phyloP scores from a whole-genome alignment of 2,888 invertebrate genomes.

The Ischnura elegans region DNA sequence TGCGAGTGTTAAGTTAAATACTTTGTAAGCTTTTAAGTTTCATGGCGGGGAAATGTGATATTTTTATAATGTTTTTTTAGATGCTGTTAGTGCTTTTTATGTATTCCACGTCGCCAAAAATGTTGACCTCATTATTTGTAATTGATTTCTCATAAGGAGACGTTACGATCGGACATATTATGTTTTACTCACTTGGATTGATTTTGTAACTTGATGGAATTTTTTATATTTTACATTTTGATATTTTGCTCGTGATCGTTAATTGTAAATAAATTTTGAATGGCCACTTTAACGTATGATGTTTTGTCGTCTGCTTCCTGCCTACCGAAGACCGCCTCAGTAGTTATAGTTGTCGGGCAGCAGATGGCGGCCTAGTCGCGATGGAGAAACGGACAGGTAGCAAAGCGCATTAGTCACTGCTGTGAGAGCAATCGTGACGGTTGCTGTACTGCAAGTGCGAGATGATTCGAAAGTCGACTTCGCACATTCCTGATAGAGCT shows the following conservation, averaged over 20 bases:
- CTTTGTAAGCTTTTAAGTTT: background rate
- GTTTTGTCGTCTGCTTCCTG: background rate
- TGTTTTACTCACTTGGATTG: background rate
- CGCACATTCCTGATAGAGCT: background rate
- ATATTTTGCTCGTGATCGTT: background rate
- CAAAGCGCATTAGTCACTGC: slow-evolving; percentile 49
- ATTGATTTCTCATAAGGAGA: background rate
- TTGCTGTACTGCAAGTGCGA: background rate
- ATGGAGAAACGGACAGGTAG: slow-evolving; percentile 27
- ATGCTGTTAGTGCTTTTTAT: background rate
- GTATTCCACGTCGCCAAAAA: background rate
- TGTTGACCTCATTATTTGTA: background rate
- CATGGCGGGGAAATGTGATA: background rate
- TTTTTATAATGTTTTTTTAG: background rate
- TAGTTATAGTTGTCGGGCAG: background rate
- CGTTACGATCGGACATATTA: too few relatives aligned
- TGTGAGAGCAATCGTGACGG: background rate
- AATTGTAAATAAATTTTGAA: background rate
- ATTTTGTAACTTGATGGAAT: background rate
- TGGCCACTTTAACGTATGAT: background rate
- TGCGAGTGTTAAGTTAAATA: background rate
- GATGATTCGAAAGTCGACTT: background rate
- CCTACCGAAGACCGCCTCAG: background rate
- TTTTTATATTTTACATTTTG: background rate
- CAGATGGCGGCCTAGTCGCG: slow-evolving; percentile 34